Conservation (phyloP, 2,113 vertebrate genomes). For the Hiodon alosoides region DNA sequence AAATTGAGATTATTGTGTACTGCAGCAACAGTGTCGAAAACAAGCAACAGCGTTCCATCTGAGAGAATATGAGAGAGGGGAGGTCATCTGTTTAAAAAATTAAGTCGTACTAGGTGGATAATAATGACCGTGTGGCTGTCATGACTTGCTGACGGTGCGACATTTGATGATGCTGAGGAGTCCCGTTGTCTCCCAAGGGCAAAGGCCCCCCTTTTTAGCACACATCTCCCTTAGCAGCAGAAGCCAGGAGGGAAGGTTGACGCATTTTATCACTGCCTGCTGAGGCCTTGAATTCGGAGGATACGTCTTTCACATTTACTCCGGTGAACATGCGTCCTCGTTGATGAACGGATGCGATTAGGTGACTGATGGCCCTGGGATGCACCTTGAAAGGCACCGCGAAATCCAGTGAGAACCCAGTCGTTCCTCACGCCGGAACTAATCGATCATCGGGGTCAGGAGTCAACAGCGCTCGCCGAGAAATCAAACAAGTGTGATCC, state of each 20-base stretch:
- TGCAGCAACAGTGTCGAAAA: conserved; percentile 12
- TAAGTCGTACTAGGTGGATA: not conserved
- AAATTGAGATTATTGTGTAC: conserved; percentile 15
- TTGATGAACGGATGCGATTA: not conserved
- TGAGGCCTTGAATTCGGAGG: not conserved
- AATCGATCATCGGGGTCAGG: conserved; percentile 13
- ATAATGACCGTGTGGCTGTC: not conserved
- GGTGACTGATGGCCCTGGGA: not conserved
- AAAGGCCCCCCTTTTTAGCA: not conserved
- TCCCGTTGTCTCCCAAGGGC: not conserved
- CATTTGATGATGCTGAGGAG: not conserved
- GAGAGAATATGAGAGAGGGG: not conserved
- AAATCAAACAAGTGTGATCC: conserved; percentile 67
- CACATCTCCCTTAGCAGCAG: too few relatives aligned
- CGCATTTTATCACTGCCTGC: too few relatives aligned
- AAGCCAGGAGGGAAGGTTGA: too few relatives aligned
- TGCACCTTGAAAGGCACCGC: too few relatives aligned
- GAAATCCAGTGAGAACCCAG: too few relatives aligned
- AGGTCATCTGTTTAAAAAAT: not conserved
- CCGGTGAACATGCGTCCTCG: not conserved
- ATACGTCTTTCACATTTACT: not conserved
- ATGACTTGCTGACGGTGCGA: conserved; percentile 11
- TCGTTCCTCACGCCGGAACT: not conserved
- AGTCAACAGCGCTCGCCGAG: conserved; percentile 49
- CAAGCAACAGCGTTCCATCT: not conserved